Evolutionary conservation across 2,888 invertebrate genomes (phyloP).

Genomic region (Cantharis lateralis): DNA sequence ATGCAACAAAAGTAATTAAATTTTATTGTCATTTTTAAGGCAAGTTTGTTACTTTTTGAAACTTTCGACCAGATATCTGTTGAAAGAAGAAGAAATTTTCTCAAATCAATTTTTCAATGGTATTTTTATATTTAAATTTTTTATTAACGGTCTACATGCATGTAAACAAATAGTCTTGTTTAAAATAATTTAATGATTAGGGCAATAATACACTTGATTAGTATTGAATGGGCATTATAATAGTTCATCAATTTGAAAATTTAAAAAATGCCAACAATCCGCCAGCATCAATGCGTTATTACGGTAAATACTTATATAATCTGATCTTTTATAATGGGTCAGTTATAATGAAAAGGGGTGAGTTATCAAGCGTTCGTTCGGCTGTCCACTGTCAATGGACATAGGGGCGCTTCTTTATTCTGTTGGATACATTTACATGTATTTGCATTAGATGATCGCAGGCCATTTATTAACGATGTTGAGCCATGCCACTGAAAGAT

Average conservation of each 20-base stretch:
- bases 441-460: slow-evolving; percentile 55
- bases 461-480: slow-evolving; percentile 55
- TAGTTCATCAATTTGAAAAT: background rate
- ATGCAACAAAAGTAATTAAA: background rate
- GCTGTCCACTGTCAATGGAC: slow-evolving; percentile 43
- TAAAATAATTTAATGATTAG: background rate
- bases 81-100: too few relatives aligned
- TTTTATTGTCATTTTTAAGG: background rate
- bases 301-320: slow-evolving; percentile 10
- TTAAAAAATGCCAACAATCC: background rate
- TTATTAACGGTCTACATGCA: background rate
- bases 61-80: background rate
- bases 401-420: slow-evolving; percentile 47
- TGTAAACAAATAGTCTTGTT: background rate
- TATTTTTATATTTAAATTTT: too few relatives aligned
- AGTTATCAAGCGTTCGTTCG: slow-evolving; percentile 22
- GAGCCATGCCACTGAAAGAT: slow-evolving; percentile 54
- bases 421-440: slow-evolving; percentile 51
- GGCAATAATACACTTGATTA: background rate
- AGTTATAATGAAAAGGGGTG: slow-evolving; percentile 23
- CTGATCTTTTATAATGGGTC: slow-evolving; percentile 18
- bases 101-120: too few relatives aligned
- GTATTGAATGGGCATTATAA: background rate
- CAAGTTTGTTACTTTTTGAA: background rate
- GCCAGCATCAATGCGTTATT: background rate